Base-by-base conservation (phyloP, 1,140 invertebrate species). In the Halictus rubicundus region DNA sequence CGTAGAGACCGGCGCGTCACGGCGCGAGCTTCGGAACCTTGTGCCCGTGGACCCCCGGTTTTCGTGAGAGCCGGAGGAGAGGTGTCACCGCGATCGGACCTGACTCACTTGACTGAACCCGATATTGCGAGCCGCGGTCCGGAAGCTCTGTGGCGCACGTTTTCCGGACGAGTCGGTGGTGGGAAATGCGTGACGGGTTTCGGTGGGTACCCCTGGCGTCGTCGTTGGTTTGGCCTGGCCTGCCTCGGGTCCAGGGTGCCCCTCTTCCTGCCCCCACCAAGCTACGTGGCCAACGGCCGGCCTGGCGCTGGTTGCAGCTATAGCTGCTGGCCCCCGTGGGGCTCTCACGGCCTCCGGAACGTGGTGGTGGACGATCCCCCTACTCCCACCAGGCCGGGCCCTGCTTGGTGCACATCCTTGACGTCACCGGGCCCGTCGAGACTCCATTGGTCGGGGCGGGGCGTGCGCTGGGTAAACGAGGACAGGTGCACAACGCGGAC, bases 391-490 rank as follows among this genome's bases (percentile, higher is more conserved):
- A 49, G 71, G 82, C 42, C 79, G 72, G 79, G 59, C 65, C 9
- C 69, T 66, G 66, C 72, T 46, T 46, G 42, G 63, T 72, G 60
- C 81, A 66, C 82, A 66, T 39, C 52, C 25, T 73, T 88, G 90
- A 91, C 91, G 89, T 92, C 89, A 90, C 79, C 66, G 79, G 86
- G 78, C 68, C 84, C 84, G 78, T 76, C 61, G 83, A 76, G 70
- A 78, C 88, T 86, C 87, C 81, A 91, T 92, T 91, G 91, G 90
- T 89, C 87, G 88, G 89, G 91, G 91, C 91, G 91, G 90, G 86
- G 89, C 90, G 77, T 89, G 66, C 59, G 32, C 76, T 85, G 85
- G 85, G 78, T 84, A 81, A 90, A 92, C 87, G 88, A 88, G 84
- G 89, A 91, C 90, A 92, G 90, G 90, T 91, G 90, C 79, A 86